Evolutionary conservation across 2,888 invertebrate genomes (phyloP).

Genomic region (Cryptocephalus moraei): DNA sequence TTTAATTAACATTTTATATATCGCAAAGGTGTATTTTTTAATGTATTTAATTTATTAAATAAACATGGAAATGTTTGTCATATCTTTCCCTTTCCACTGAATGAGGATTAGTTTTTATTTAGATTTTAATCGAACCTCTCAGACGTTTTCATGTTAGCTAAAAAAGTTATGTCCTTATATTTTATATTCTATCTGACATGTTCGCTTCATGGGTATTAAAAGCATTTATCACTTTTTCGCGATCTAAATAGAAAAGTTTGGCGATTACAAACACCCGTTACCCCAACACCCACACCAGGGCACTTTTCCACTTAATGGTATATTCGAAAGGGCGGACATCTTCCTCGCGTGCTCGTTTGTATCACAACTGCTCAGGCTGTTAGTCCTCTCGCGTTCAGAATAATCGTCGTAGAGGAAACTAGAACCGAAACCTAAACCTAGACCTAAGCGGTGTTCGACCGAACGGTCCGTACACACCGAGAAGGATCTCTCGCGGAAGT

Average conservation of each 20-base stretch:
- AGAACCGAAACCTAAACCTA: slow-evolving; percentile 22
- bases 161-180: too few relatives aligned
- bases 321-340: slow-evolving; percentile 51
- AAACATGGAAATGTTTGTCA: too few relatives aligned
- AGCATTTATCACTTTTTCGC: too few relatives aligned
- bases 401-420: slow-evolving; percentile 31
- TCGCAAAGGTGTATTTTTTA: too few relatives aligned
- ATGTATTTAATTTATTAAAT: too few relatives aligned
- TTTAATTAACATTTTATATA: too few relatives aligned
- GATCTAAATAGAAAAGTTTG: neutral
- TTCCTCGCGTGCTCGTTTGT: slow-evolving; percentile 46
- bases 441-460: slow-evolving; percentile 24
- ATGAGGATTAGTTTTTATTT: too few relatives aligned
- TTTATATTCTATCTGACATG: too few relatives aligned
- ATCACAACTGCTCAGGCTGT: slow-evolving; percentile 53
- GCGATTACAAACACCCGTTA: slow-evolving; percentile 53
- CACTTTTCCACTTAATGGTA: slow-evolving; percentile 51
- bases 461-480: slow-evolving; percentile 37
- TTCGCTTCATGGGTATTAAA: too few relatives aligned
- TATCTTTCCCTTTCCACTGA: too few relatives aligned
- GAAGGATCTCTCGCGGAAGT: slow-evolving; percentile 31
- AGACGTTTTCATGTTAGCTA: too few relatives aligned
- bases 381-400: slow-evolving; percentile 56
- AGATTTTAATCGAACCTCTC: too few relatives aligned
- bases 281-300: slow-evolving; percentile 85